These are phyloP conservation scores for Polymixis lichenea DNA, from an alignment of 2,888 invertebrate species.

Conservation along the genomic window DNA sequence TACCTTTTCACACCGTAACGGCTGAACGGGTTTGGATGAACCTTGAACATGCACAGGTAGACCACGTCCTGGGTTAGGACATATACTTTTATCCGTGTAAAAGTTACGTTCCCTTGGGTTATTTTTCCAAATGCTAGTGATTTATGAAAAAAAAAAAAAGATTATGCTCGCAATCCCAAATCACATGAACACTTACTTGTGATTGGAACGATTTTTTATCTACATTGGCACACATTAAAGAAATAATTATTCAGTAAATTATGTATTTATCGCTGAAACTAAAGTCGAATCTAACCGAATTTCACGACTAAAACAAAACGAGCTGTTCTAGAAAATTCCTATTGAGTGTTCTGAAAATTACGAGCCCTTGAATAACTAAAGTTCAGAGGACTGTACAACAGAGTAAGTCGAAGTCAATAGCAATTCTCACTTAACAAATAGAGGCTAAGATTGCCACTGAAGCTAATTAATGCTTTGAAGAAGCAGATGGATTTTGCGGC, in stretches of 20 bases:
- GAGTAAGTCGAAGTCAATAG: constrained; percentile 59
- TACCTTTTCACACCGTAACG: too few relatives aligned
- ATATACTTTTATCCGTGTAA: too few relatives aligned
- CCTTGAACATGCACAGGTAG: too few relatives aligned
- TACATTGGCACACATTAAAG: too few relatives aligned
- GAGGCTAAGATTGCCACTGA: constrained; percentile 66
- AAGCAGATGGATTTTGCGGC: constrained; percentile 74
- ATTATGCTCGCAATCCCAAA: neutral
- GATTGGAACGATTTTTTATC: too few relatives aligned
- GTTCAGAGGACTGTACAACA: constrained; percentile 47
- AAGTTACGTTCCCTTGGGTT: too few relatives aligned
- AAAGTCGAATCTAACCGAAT: neutral
- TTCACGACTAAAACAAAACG: neutral
- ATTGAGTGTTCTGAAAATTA: constrained; percentile 19
- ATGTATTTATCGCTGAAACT: too few relatives aligned
- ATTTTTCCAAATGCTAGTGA: too few relatives aligned
- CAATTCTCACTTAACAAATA: constrained; percentile 66
- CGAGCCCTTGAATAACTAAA: constrained; percentile 36
- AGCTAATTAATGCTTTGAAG: constrained; percentile 75
- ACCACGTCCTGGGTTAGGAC: too few relatives aligned
- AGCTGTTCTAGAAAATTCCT: neutral
- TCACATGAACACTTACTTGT: too few relatives aligned
- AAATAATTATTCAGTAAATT: too few relatives aligned
- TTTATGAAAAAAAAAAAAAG: neutral
- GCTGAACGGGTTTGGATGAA: too few relatives aligned